These are phyloP conservation scores for Brachypteracias leptosomus DNA, from an alignment of 2,113 vertebrate genomes.

Conservation along the genomic window DNA sequence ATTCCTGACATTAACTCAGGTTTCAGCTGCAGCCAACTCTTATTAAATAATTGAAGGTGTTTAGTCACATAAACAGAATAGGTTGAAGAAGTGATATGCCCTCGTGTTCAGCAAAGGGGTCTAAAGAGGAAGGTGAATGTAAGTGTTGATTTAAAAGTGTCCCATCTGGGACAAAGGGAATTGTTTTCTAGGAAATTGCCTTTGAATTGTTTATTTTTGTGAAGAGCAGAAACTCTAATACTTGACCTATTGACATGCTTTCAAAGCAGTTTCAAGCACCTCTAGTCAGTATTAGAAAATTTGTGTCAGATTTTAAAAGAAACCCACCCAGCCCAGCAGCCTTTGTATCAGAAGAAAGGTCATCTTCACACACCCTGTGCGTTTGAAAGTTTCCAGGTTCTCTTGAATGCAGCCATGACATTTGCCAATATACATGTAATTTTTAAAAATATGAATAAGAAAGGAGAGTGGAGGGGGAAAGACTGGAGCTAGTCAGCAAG, in stretches of 20 bases:
- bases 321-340: not conserved
- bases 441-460: slow-evolving; percentile 6
- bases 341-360: not conserved
- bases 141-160: not conserved
- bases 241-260: not conserved
- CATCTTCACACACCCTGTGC: not conserved
- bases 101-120: not conserved
- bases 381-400: not conserved
- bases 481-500: not conserved
- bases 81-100: not conserved
- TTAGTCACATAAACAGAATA: not conserved
- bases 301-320: not conserved
- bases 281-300: not conserved
- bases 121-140: not conserved
- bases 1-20: not conserved
- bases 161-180: not conserved
- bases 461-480: not conserved
- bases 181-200: not conserved
- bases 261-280: not conserved
- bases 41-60: not conserved
- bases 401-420: not conserved
- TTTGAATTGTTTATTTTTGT: not conserved
- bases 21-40: not conserved
- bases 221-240: not conserved
- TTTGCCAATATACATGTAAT: slow-evolving; percentile 20